Conservation (phyloP, 2,113 vertebrate genomes). For the Bubo bubo region DNA sequence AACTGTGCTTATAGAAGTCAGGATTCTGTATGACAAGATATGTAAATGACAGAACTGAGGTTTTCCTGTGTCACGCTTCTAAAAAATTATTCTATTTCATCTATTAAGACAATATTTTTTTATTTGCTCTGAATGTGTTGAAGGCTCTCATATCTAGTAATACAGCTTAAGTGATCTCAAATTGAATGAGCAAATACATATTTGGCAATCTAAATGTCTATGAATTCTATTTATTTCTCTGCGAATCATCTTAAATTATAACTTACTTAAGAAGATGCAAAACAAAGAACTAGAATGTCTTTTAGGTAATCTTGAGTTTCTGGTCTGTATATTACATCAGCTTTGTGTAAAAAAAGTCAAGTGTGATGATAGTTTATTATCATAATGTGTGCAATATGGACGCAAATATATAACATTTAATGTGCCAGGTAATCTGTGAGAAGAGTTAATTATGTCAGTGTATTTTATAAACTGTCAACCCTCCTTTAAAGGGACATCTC, state of each 20-base stretch:
- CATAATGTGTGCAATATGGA: background rate
- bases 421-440: background rate
- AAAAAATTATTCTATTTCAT: background rate
- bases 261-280: background rate
- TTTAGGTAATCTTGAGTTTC: background rate
- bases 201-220: background rate
- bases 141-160: background rate
- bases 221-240: background rate
- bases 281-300: background rate
- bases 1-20: background rate
- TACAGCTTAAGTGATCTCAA: background rate
- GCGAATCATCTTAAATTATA: background rate
- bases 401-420: background rate
- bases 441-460: background rate
- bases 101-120: background rate
- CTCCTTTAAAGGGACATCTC: conserved; percentile 6
- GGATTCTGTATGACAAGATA: background rate
- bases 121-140: background rate
- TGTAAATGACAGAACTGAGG: background rate
- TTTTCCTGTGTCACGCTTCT: background rate
- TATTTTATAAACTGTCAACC: background rate
- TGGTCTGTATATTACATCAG: background rate
- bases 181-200: background rate
- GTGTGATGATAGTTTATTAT: background rate
- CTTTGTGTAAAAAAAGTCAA: background rate